Percentiles rank a stretch among this genome's conserved stretches.
phyloP scores from a whole-genome alignment of 64 coral and sea anemone species.

The Pocillopora verrucosa region DNA sequence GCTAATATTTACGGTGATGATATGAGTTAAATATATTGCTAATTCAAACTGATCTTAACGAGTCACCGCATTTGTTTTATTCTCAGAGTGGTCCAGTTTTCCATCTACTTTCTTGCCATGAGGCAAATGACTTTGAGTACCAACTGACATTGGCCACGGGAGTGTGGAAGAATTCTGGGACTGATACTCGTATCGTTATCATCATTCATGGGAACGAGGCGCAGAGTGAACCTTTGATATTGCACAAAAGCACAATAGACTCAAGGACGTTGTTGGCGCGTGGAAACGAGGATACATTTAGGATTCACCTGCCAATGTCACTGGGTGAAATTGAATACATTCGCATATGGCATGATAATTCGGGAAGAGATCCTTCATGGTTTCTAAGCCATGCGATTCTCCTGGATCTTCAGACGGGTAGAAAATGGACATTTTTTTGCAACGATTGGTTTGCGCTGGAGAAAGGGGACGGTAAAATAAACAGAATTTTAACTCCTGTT shows the following conservation, averaged over 20 bases:
- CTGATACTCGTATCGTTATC: constrained; percentile 35
- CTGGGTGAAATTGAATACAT: constrained; percentile 63
- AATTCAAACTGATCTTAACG: neutral
- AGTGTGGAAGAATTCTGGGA: constrained; percentile 49
- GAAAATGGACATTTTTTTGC: constrained; percentile 45
- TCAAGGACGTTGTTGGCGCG: constrained; percentile 45
- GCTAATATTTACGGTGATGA: neutral
- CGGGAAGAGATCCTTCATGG: constrained; percentile 66
- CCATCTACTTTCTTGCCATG: neutral
- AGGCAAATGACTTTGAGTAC: constrained; percentile 18
- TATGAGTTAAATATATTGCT: neutral
- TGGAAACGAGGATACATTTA: constrained; percentile 68
- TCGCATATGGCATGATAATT: constrained; percentile 69
- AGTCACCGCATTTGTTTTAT: neutral
- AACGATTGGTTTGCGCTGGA: constrained; percentile 68
- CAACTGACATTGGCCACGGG: constrained; percentile 43
- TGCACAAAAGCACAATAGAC: constrained; percentile 45
- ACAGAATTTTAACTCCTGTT: constrained; percentile 52
- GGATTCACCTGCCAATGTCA: constrained; percentile 39
- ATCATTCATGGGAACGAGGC: constrained; percentile 70
- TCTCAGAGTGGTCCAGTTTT: constrained; percentile 53
- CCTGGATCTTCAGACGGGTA: constrained; percentile 19
- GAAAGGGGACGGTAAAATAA: constrained; percentile 74
- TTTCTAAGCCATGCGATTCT: constrained; percentile 52
- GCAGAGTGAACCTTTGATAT: constrained; percentile 52